Base-by-base conservation (phyloP, 2,113 vertebrate species). In the Anseranas semipalmata region DNA sequence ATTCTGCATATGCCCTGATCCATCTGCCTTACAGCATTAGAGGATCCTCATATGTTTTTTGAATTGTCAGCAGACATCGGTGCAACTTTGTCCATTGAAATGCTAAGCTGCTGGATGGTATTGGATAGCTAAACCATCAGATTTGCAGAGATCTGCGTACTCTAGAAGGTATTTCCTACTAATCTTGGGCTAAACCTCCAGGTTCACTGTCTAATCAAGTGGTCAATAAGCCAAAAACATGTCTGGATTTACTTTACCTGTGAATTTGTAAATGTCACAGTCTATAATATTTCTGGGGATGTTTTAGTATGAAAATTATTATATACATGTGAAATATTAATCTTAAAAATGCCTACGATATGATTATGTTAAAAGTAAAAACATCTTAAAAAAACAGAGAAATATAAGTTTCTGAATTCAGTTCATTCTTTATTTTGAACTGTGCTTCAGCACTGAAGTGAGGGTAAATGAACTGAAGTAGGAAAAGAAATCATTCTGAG, bases 251-350 rank as follows among this genome's bases (percentile, higher is more conserved):
- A 32, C 39, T 65, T 82, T 37, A 45, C 0, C 5, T 76, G 4
- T n/a, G n/a, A 62, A 4, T 84, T 70, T 87, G 27, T 32, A 25
- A 2, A 1, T 48, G 59, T 15, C 14, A 27, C 0, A 0, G 0
- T 59, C 17, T 50, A 1, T 8, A 90, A 24, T 4, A 45, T 20
- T 70, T 67, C 37, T 72, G 43, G 65, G 65, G 22, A n/a, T 7
- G 6, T 25, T 78, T 56, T 16, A 48, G 4, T 6, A 75, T 43
- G 8, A 77, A 81, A 73, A 62, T 52, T 37, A 6, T 53, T 58
- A 76, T 32, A 65, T 28, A 20, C 3, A 5, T 4, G 2, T 45
- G 45, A 94, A 86, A 63, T 48, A 45, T 15, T 53, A 52, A 20
- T 53, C 28, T 62, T 70, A 22, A n/a, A 48, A 59, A 46, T 1